Percentiles rank a stretch among this genome's conserved stretches.
These are phyloP conservation scores for Myodes glareolus DNA, from an alignment of 2,113 vertebrate genomes.

Conservation along the genomic window DNA sequence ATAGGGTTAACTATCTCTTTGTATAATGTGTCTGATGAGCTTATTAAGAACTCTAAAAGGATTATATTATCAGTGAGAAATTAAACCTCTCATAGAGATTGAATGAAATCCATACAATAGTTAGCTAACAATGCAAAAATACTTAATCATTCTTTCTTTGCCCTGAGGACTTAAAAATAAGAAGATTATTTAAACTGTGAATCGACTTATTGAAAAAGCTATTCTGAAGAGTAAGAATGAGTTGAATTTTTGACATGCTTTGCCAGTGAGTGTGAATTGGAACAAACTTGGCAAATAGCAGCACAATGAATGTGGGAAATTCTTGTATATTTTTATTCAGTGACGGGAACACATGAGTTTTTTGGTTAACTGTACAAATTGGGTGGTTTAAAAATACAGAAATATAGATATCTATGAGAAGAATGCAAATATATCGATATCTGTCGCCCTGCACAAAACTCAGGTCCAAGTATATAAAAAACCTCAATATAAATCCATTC, in stretches of 20 bases:
- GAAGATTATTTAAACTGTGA: slow-evolving; percentile 65
- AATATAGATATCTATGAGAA: no score
- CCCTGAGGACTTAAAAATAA: slow-evolving; percentile 55
- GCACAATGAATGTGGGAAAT: not conserved
- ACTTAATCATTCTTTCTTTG: slow-evolving; percentile 46
- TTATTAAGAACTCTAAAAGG: slow-evolving; percentile 61
- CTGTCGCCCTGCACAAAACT: no score
- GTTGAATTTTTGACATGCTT: not conserved
- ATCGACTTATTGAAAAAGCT: slow-evolving; percentile 29
- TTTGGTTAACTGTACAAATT: accelerated
- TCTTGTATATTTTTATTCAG: not conserved
- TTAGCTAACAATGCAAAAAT: slow-evolving; percentile 51
- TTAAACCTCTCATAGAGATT: slow-evolving; percentile 32
- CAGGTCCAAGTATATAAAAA: no score
- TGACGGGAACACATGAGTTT: not conserved
- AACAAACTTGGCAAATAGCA: not conserved
- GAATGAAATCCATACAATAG: slow-evolving; percentile 49
- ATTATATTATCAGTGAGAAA: slow-evolving; percentile 70
- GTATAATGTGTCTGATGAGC: not conserved
- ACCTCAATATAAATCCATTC: no score
- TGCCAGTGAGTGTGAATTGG: not conserved
- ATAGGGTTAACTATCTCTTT: slow-evolving; percentile 44
- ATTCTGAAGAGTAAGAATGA: not conserved
- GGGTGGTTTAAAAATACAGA: not conserved
- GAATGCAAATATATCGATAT: no score